A percentile compares a stretch with the other conserved stretches of the same genome.
phyloP scores from a whole-genome alignment of 2,113 vertebrate species.

The Scytalopus superciliaris region DNA sequence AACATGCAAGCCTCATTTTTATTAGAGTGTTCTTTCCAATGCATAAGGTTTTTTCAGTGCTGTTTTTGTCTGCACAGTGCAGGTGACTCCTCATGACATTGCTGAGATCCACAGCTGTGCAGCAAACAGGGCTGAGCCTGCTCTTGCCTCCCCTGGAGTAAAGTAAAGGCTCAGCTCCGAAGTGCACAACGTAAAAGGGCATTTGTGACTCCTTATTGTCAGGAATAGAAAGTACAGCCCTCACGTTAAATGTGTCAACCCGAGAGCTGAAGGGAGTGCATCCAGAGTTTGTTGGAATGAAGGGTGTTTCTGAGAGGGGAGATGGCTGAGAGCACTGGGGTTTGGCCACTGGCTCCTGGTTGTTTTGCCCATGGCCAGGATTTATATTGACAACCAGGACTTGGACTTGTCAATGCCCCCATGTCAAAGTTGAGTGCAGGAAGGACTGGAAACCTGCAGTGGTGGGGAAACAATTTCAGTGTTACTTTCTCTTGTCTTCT shows the following conservation, averaged over 20 bases:
- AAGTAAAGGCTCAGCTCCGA: not conserved
- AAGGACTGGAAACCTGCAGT: not conserved
- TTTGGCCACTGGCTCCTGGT: not conserved
- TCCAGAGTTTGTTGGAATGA: not conserved
- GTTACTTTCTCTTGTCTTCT: not conserved
- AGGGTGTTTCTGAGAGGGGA: not conserved
- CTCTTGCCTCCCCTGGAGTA: not conserved
- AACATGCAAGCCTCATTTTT: not conserved
- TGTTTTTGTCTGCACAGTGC: not conserved
- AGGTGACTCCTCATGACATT: not conserved
- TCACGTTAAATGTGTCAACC: not conserved
- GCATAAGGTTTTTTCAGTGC: not conserved
- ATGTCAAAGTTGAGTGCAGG: not conserved
- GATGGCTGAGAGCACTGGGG: not conserved
- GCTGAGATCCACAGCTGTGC: not conserved
- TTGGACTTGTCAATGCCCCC: not conserved
- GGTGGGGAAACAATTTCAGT: not conserved
- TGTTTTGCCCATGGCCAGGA: not conserved
- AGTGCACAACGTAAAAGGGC: not conserved
- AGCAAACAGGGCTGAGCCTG: not conserved
- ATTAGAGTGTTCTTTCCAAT: not conserved
- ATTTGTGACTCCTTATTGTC: not conserved
- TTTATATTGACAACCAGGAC: not conserved
- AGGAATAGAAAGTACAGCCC: not conserved
- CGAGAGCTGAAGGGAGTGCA: not conserved